phyloP scores from a whole-genome alignment of 1,140 invertebrate species.

The Archivesica marissinica region DNA sequence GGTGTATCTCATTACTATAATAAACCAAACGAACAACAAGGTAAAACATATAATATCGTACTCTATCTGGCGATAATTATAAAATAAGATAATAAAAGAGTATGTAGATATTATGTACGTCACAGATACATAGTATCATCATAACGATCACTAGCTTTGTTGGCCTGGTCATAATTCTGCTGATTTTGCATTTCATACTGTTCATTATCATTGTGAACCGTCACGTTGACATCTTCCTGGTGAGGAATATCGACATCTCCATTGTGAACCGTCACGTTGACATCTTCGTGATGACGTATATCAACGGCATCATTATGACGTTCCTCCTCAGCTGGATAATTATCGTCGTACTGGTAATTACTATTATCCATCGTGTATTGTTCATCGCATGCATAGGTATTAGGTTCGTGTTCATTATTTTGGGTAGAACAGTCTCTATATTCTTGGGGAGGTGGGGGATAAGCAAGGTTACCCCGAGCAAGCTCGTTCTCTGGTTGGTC shows the following conservation, averaged over 20 bases:
- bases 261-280: slow-evolving; percentile 5
- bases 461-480: neutral
- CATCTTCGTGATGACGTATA: slow-evolving; percentile 31
- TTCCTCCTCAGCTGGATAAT: slow-evolving; percentile 7
- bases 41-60: too few species aligned
- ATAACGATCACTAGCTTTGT: neutral
- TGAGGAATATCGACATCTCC: too few species aligned
- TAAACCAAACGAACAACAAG: too few species aligned
- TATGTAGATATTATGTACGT: neutral
- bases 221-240: slow-evolving; percentile 18
- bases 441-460: neutral
- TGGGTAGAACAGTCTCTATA: neutral
- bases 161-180: neutral
- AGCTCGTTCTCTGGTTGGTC: neutral
- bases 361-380: neutral
- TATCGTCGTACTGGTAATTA: neutral
- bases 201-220: slow-evolving; percentile 2
- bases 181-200: slow-evolving; percentile 2
- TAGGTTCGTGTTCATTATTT: neutral
- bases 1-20: too few species aligned
- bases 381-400: neutral
- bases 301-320: too few species aligned
- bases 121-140: neutral
- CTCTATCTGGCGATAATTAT: too few species aligned
- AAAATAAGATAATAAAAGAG: too few species aligned